phyloP scores from a whole-genome alignment of 2,888 invertebrate genomes.

The Caradrina kadenii region DNA sequence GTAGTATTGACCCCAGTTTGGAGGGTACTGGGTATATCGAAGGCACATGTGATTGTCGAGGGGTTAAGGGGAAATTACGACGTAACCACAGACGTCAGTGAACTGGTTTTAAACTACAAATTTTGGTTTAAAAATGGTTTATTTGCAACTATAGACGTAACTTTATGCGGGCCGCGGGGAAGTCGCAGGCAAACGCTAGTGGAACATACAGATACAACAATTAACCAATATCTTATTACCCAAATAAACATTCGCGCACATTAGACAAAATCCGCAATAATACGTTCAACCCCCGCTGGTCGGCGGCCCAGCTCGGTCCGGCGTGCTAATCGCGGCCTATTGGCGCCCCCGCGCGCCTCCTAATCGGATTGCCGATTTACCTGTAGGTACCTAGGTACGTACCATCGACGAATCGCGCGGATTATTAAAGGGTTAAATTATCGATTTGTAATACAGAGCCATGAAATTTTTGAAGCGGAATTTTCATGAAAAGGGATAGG shows the following conservation, averaged over 20 bases:
- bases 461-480: conserved; percentile 19
- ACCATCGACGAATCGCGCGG: conserved; percentile 52
- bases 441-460: conserved; percentile 34
- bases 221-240: too few species aligned
- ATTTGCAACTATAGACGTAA: too few species aligned
- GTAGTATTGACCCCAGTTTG: too few species aligned
- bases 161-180: too few species aligned
- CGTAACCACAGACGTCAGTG: too few species aligned
- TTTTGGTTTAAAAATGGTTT: too few species aligned
- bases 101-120: too few species aligned
- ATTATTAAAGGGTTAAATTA: conserved; percentile 51
- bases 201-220: too few species aligned
- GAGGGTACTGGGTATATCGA: too few species aligned
- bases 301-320: conserved; percentile 6
- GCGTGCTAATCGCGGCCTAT: conserved; percentile 65
- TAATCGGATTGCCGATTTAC: conserved; percentile 74
- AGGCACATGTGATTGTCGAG: too few species aligned
- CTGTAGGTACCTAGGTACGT: conserved; percentile 26
- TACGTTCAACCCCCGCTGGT: background rate
- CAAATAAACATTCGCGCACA: background rate
- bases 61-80: too few species aligned
- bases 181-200: too few species aligned
- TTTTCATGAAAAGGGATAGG: conserved; percentile 16
- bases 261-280: conserved; percentile 8
- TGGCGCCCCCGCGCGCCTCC: conserved; percentile 69